Base-by-base conservation (phyloP, 2,797 vertebrate genomes). In the Psittacula echo region DNA sequence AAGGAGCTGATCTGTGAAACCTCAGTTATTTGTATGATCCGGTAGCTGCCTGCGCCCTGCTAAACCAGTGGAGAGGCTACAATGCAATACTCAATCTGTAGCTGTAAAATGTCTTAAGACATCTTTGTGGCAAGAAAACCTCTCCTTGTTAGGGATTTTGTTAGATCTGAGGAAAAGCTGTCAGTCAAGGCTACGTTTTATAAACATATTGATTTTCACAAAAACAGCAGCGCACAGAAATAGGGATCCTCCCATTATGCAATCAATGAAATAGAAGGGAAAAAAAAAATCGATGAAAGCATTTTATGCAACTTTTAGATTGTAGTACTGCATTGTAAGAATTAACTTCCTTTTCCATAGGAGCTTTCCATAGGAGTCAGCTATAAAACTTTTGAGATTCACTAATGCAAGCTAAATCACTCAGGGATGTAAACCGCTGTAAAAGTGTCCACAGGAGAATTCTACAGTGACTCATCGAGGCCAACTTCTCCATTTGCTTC, bases 221-320 rank as follows among this genome's bases (percentile, higher is more conserved):
- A 65, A 75, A 85, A 91, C 45, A 45, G 45, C 45, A 45, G 45
- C 11, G 21, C 30, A 90, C 39, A 67, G 68, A 89, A 73, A 72
- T 56, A 90, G 26, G 14, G 23, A 71, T 64, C 64, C 27, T 74
- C 81, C 72, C 64, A 45, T 47, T 51, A 73, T 45, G 37, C 50
- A 66, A 56, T 71, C 65, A 65, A 89, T 48, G 65, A 78, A 85
- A 87, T 50, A 27, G 75, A 78, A 83, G 48, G 7, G 37, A 7
- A 37, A 11, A n/a, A 66, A 76, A 85, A 91, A 93, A 91, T 89
- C 87, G 73, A 39, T 94, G 34, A 64, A 76, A 88, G 41, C 56
- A 81, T 91, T 95, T 91, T 11, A 86, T 91, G 70, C 54, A 82
- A 41, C 58, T 79, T 78, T 48, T 16, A 56, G 58, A 4, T 76